Evolutionary conservation across 2,888 invertebrate genomes (phyloP), one percentile per base, ranked within the genome.

Genomic region (Shargacucullia verbasci): DNA sequence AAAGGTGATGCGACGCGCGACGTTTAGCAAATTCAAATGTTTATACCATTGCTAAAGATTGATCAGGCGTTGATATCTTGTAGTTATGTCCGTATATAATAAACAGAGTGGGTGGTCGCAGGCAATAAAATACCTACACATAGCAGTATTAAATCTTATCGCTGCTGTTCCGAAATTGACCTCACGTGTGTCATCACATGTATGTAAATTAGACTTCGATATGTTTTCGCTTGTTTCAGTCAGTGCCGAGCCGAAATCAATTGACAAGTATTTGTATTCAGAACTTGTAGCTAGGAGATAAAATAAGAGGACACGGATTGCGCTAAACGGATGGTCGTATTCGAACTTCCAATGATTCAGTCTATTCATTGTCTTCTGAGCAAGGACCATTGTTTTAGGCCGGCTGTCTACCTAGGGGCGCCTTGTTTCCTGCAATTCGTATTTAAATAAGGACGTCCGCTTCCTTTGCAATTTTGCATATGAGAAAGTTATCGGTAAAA

Each of bases 381-480:
- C 52, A 37, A 55, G 71, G 62, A 68, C 78, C 77, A 89, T 89
- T 89, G 89, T 90, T 81, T 83, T 73, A 77, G 78, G 74, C 76
- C 80, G 69, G 7, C 54, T 68, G 78, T 73, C 82, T 80, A 77
- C 68, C 60, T 57, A 70, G 54, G 29, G 9, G 80, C 81, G 84
- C 75, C 85, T 70, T 71, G 82, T 86, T 90, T 91, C 90, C 88
- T 89, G 86, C 80, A 78, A 78, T 80, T 78, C 79, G 71, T 78
- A 84, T 77, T 74, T 62, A 74, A 69, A 76, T 82, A 81, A 89
- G 92, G 92, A 92, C 82, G 82, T 93, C 92, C 92, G 92, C 84
- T 93, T 92, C 92, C 92, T 90, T 79, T 70, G 72, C 72, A 71
- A 20, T 86, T 89, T 86, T 86, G 83, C 88, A 90, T 90, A 81